phyloP scores from a whole-genome alignment of 2,113 vertebrate species.

The Pomatostomus ruficeps region DNA sequence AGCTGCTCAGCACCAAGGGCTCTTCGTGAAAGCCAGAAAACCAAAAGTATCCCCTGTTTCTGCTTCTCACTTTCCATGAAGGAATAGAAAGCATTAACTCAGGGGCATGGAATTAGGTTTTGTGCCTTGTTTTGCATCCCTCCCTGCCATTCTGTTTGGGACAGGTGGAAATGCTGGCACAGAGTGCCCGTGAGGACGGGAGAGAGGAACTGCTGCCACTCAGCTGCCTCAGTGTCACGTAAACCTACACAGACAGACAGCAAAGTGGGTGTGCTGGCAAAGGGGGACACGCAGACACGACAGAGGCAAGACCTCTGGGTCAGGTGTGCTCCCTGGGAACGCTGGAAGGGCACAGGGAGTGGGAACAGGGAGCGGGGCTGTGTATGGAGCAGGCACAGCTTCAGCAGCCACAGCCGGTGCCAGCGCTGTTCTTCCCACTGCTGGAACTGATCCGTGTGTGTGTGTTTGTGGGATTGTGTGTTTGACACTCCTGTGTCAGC shows the following conservation, averaged over 20 bases:
- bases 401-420: background rate
- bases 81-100: background rate
- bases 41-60: background rate
- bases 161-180: background rate
- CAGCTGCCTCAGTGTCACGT: accelerated
- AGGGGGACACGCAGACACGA: background rate
- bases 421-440: background rate
- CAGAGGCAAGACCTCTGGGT: no score
- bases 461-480: background rate
- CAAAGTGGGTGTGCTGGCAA: accelerated
- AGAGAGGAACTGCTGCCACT: background rate
- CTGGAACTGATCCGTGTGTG: accelerated
- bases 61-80: background rate
- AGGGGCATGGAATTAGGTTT: background rate
- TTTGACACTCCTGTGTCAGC: background rate
- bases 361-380: background rate
- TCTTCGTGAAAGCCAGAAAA: background rate
- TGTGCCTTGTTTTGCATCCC: background rate
- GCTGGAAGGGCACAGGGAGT: no score
- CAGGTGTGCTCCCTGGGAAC: background rate
- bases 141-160: background rate
- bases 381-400: accelerated
- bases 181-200: background rate
- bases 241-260: background rate
- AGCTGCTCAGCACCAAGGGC: background rate